These are phyloP conservation scores for Porites evermanni DNA, from an alignment of 92 coral and sea anemone genomes.

Conservation along the genomic window DNA sequence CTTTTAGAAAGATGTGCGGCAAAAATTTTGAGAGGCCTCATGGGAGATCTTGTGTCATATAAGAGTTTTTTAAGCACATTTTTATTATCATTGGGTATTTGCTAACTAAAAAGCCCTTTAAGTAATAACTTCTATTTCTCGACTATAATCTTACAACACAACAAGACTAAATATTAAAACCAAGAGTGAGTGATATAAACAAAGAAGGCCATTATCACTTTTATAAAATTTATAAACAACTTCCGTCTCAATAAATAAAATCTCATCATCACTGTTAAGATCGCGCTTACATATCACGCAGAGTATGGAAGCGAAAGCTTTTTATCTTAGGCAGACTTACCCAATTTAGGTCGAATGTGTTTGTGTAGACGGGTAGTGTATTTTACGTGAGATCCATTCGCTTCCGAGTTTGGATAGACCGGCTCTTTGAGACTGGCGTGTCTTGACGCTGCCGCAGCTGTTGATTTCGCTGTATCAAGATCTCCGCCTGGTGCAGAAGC, in stretches of 20 bases:
- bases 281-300: not conserved
- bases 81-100: too few species aligned
- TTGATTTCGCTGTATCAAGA: conserved; percentile 9
- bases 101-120: too few species aligned
- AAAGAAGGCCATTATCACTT: not conserved
- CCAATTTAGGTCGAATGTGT: conserved; percentile 88
- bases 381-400: conserved; percentile 91
- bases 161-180: too few species aligned
- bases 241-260: not conserved
- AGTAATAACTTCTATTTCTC: too few species aligned
- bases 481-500: conserved; percentile 24
- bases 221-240: not conserved
- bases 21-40: too few species aligned
- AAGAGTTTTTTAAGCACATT: too few species aligned
- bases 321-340: conserved; percentile 43
- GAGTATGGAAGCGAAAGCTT: not conserved
- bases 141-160: too few species aligned
- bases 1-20: too few species aligned
- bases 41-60: too few species aligned
- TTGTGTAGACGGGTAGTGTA: conserved; percentile 92
- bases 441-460: conserved; percentile 51
- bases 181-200: not conserved
- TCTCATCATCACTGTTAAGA: not conserved
- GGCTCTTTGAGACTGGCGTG: conserved; percentile 71
- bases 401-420: conserved; percentile 94